Evolutionary conservation across 2,113 vertebrate genomes (phyloP), one percentile per base, ranked within the genome.

Genomic region (Plotosus lineatus): DNA sequence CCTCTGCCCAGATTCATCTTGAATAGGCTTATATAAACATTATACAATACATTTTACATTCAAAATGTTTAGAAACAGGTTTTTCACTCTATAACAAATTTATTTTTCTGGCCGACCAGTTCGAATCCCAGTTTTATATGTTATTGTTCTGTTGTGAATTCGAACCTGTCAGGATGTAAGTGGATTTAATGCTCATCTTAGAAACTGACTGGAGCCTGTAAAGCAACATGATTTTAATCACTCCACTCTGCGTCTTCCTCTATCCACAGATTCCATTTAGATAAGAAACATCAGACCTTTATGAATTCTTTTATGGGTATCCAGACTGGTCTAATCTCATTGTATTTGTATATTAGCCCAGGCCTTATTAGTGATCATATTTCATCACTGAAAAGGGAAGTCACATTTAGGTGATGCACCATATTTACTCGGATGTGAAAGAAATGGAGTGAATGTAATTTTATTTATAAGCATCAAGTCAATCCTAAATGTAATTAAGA

Each of bases 401-500:
- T n/a, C 26, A 50, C n/a, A 15, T 63, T 75, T 51, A 51, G 48
- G 23, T 58, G n/a, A 60, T 38, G 15, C 38, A 55, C 6, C 53
- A 65, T 28, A 36, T 10, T 75, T 40, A 28, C 9, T 3, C 36
- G 19, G 23, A 65, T 40, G 17, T 21, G 6, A 26, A 23, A 12
- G 23, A n/a, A 58, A 60, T 58, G 42, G 6, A 58, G 14, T 60
- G 36, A 46, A 50, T n/a, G 48, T 58, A 23, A 28, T 3, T 7
- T 15, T 65, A 38, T 50, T 19, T 55, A 40, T 44, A 58, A 74
- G 36, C 73, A 50, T 77, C 75, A 31, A 87, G 87, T 89, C 87
- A 82, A 86, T 87, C 28, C n/a, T 48, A 75, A 28, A 83, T 77
- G 75, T 40, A 58, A 86, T 65, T 77, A 77, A 81, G 68, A 88